These are phyloP conservation scores for Aselliscus stoliczkanus DNA, from an alignment of 2,797 vertebrate species.

Conservation along the genomic window DNA sequence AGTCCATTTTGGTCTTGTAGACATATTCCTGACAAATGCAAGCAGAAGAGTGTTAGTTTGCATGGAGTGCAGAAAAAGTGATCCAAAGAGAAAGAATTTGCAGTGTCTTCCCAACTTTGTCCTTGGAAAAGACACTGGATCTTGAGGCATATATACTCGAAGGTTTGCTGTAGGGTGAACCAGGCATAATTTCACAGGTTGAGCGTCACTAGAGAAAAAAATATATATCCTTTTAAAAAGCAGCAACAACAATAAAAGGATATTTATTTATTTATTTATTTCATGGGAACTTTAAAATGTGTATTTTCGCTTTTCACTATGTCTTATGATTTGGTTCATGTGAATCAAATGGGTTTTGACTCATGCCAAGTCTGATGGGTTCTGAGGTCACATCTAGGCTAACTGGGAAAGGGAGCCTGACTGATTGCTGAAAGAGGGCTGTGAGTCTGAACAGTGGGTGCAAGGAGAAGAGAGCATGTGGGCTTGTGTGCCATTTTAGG, in stretches of 20 bases:
- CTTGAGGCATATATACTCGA: not conserved
- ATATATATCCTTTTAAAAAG: no score
- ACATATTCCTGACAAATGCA: not conserved
- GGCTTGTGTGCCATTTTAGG: not conserved
- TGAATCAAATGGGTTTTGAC: slow-evolving; percentile 9
- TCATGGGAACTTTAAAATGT: not conserved
- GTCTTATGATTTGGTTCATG: slow-evolving; percentile 10
- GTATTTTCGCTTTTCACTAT: not conserved
- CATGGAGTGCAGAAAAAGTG: not conserved
- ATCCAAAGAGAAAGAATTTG: not conserved
- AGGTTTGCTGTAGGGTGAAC: not conserved
- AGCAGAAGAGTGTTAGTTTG: not conserved
- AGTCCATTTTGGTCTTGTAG: not conserved
- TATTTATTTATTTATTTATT: not conserved
- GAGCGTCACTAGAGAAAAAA: not conserved
- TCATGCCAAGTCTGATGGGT: not conserved
- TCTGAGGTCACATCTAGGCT: slow-evolving; percentile 53
- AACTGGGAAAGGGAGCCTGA: not conserved
- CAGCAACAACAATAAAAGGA: no score
- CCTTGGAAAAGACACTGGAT: not conserved
- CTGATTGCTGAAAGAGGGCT: not conserved
- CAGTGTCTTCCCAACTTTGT: not conserved
- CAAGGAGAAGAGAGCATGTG: not conserved
- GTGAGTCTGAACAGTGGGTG: not conserved
- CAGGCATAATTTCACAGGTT: not conserved